These are phyloP conservation scores for Pachypeltis micranthus DNA, from an alignment of 1,140 invertebrate genomes.

Conservation along the genomic window DNA sequence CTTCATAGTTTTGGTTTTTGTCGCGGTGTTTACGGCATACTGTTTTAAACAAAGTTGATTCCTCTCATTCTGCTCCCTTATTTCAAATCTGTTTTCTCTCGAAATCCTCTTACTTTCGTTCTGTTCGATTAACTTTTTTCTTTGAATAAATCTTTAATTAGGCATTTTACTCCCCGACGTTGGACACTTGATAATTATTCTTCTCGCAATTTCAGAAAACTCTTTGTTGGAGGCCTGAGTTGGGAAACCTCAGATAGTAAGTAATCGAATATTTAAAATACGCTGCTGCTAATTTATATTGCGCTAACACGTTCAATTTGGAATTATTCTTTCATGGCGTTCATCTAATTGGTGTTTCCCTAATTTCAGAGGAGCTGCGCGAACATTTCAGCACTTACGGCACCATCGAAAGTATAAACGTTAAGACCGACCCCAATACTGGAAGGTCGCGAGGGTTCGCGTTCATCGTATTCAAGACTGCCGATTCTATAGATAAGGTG, in stretches of 20 bases:
- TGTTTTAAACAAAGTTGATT: no score
- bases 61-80: no score
- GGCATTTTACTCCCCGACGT: no score
- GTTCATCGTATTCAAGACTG: constrained; percentile 79
- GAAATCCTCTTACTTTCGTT: no score
- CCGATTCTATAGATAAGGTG: constrained; percentile 83
- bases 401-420: constrained; percentile 48
- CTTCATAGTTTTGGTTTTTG: no score
- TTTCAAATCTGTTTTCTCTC: no score
- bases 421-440: constrained; percentile 53
- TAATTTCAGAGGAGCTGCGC: constrained; percentile 75
- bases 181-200: no score
- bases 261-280: no score
- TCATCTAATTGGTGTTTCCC: constrained; percentile 14
- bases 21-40: no score
- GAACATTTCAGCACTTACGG: constrained; percentile 57
- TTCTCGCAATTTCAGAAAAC: constrained; percentile 90
- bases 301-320: background rate
- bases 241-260: constrained; percentile 97
- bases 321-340: background rate
- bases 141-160: no score
- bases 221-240: constrained; percentile 93
- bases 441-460: constrained; percentile 53
- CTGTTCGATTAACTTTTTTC: no score
- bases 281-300: no score